A percentile compares a stretch with the other conserved stretches of the same genome.
phyloP scores from a whole-genome alignment of 2,888 invertebrate genomes.

The Junonia oenone region DNA sequence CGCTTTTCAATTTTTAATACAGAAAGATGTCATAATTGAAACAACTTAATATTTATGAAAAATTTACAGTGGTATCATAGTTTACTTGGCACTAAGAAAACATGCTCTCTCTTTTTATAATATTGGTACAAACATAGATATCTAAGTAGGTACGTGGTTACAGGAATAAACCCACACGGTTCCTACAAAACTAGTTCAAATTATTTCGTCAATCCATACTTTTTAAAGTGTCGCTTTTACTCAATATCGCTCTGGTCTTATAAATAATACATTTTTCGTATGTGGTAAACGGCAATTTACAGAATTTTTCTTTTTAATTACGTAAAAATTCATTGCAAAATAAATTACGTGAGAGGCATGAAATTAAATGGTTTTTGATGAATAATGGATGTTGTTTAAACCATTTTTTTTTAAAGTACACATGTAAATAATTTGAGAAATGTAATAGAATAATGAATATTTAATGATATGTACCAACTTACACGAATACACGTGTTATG shows the following conservation, averaged over 20 bases:
- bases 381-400: slow-evolving; percentile 6
- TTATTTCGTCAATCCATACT: neutral
- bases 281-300: neutral
- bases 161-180: neutral
- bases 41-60: no score
- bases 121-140: no score
- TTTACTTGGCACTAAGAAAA: no score
- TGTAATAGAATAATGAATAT: neutral
- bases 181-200: neutral
- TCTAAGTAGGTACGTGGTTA: no score
- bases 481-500: neutral
- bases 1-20: no score
- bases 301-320: slow-evolving; percentile 9
- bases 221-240: neutral
- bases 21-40: no score
- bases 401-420: slow-evolving; percentile 13
- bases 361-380: slow-evolving; percentile 10
- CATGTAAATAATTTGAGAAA: neutral
- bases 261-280: slow-evolving; percentile 3
- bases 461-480: neutral
- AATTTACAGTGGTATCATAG: no score
- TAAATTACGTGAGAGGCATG: neutral
- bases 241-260: neutral
- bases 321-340: slow-evolving; percentile 6
- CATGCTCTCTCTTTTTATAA: no score